Evolutionary conservation across 2,113 vertebrate species (phyloP).

Genomic region (Microcebus murinus): DNA sequence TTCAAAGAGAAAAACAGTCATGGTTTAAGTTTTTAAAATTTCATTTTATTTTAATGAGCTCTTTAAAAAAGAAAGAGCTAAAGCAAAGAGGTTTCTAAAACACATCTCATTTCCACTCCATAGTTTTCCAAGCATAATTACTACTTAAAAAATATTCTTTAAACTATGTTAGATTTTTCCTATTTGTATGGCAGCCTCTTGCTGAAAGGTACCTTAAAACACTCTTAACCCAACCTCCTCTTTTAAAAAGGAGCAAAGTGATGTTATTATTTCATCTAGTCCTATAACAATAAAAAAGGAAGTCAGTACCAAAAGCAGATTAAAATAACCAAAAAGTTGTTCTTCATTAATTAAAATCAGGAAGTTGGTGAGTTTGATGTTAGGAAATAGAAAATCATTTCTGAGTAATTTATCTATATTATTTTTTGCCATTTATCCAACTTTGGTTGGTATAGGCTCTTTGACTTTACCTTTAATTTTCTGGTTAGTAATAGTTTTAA

Average conservation of each 20-base stretch:
- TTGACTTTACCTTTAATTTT: slow-evolving; percentile 44
- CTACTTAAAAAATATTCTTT: slow-evolving; percentile 54
- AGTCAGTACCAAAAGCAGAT: slow-evolving; percentile 46
- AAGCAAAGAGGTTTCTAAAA: slow-evolving; percentile 41
- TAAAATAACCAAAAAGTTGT: slow-evolving; percentile 51
- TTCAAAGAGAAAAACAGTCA: slow-evolving; percentile 55
- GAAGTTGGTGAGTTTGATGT: neutral
- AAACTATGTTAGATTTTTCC: slow-evolving; percentile 18
- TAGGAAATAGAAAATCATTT: slow-evolving; percentile 52
- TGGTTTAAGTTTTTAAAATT: slow-evolving; percentile 33
- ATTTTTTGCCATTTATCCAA: slow-evolving; percentile 31
- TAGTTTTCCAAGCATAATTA: slow-evolving; percentile 45
- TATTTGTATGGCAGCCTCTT: neutral
- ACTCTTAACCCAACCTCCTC: neutral
- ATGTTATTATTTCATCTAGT: slow-evolving; percentile 54
- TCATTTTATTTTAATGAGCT: slow-evolving; percentile 60
- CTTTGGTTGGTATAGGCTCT: neutral
- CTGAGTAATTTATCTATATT: neutral
- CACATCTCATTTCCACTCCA: slow-evolving; percentile 45
- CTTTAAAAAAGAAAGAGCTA: neutral
- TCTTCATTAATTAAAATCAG: slow-evolving; percentile 59
- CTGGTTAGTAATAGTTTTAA: slow-evolving; percentile 66
- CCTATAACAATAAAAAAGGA: slow-evolving; percentile 37
- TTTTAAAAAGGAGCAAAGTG: slow-evolving; percentile 32
- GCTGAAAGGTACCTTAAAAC: slow-evolving; percentile 5